phyloP scores from a whole-genome alignment of 2,113 vertebrate genomes.

The Bettongia penicillata region DNA sequence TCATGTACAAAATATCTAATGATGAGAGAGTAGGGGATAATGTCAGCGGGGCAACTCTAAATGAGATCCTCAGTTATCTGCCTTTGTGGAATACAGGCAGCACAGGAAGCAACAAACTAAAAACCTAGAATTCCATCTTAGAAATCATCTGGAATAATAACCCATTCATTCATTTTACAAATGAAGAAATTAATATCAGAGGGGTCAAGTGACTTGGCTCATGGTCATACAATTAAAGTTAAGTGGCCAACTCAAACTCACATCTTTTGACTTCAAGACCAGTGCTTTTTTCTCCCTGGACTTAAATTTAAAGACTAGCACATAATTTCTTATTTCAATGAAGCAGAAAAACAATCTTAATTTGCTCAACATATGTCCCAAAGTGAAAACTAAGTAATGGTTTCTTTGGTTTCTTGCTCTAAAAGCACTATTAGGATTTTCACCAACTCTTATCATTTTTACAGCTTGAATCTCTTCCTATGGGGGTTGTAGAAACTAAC shows the following conservation, averaged over 20 bases:
- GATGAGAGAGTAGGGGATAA: neutral
- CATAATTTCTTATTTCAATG: neutral
- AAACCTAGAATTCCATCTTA: neutral
- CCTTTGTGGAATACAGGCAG: neutral
- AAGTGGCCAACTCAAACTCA: neutral
- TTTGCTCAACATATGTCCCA: neutral
- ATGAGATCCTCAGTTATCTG: neutral
- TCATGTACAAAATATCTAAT: neutral
- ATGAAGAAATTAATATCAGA: neutral
- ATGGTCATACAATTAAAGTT: neutral
- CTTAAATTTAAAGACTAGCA: neutral
- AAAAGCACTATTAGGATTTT: neutral
- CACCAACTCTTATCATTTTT: neutral
- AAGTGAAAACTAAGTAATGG: neutral
- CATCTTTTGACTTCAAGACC: too few species aligned
- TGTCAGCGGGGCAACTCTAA: neutral
- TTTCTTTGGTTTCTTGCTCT: neutral
- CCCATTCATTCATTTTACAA: neutral
- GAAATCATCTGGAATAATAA: neutral
- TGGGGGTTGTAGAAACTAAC: neutral
- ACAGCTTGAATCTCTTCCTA: neutral
- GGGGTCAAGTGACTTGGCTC: neutral
- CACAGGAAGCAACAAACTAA: neutral
- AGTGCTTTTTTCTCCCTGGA: neutral
- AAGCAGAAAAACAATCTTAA: neutral